Evolutionary conservation across 1,140 invertebrate species (phyloP).

Genomic region (Venturia canescens): DNA sequence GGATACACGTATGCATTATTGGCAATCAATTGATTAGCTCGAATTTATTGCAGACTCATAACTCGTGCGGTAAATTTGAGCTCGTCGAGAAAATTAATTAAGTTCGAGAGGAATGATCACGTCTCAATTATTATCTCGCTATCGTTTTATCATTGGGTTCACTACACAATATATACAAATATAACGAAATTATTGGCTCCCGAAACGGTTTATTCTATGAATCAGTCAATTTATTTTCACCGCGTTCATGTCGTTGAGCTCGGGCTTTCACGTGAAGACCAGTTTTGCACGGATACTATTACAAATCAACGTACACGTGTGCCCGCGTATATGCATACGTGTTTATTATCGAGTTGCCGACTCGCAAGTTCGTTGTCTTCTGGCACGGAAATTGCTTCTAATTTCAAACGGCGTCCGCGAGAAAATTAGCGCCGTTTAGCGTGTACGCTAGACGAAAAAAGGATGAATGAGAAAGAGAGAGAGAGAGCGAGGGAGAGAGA

Average conservation of each 20-base stretch:
- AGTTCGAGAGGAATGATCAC: neutral
- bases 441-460: neutral
- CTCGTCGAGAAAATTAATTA: neutral
- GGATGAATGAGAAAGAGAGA: slow-evolving; percentile 4
- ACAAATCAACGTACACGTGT: neutral
- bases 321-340: too few relatives aligned
- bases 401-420: slow-evolving; percentile 40
- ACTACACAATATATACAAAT: neutral
- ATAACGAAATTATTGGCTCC: neutral
- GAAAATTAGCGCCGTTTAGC: slow-evolving; percentile 41
- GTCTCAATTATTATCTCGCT: neutral
- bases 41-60: neutral
- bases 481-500: slow-evolving; percentile 38
- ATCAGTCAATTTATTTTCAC: slow-evolving; percentile 19
- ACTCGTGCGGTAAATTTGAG: neutral
- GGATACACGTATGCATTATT: neutral
- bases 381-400: slow-evolving; percentile 36
- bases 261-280: neutral
- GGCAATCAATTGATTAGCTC: slow-evolving; percentile 24
- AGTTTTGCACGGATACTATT: neutral
- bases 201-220: slow-evolving; percentile 32
- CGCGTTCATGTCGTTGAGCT: neutral
- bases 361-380: slow-evolving; percentile 43
- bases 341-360: slow-evolving; percentile 25
- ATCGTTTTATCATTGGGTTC: neutral